phyloP scores from a whole-genome alignment of 2,888 invertebrate species.

The Epirrita christyi region DNA sequence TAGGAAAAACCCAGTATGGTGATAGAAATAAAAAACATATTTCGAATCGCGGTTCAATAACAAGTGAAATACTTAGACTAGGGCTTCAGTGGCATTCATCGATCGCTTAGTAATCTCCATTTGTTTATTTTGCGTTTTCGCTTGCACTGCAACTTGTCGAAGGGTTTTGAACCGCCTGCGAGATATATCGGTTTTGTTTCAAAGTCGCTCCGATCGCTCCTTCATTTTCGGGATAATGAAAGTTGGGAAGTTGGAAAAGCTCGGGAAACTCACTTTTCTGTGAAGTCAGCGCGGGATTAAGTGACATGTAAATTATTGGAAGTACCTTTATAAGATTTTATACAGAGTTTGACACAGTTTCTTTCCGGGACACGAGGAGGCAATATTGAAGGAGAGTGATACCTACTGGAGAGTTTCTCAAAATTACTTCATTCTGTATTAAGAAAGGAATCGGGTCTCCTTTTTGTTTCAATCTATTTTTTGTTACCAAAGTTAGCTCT shows the following conservation, averaged over 20 bases:
- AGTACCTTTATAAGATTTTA: slow-evolving; percentile 38
- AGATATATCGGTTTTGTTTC: slow-evolving; percentile 72
- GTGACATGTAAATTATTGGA: slow-evolving; percentile 44
- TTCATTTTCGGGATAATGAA: slow-evolving; percentile 55
- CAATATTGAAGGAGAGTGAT: slow-evolving; percentile 4
- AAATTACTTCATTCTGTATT: background rate
- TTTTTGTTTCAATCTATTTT: too few species aligned
- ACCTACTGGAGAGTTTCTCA: background rate
- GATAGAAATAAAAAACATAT: too few species aligned
- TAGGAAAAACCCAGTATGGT: too few species aligned
- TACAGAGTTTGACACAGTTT: slow-evolving; percentile 40
- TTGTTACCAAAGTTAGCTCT: too few species aligned
- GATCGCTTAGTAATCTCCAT: too few species aligned
- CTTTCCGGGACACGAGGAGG: slow-evolving; percentile 15
- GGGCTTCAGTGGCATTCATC: too few species aligned
- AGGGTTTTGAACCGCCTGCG: slow-evolving; percentile 36
- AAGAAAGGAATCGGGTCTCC: background rate
- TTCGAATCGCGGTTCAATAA: too few species aligned
- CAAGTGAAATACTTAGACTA: too few species aligned
- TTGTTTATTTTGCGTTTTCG: background rate
- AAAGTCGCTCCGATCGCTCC: slow-evolving; percentile 55
- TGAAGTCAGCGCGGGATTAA: slow-evolving; percentile 42
- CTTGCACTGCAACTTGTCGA: background rate
- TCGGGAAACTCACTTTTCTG: slow-evolving; percentile 40
- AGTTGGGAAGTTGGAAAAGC: slow-evolving; percentile 39